Base-by-base conservation (phyloP, 2,888 invertebrate species). In the Caenorhabditis sinica region DNA sequence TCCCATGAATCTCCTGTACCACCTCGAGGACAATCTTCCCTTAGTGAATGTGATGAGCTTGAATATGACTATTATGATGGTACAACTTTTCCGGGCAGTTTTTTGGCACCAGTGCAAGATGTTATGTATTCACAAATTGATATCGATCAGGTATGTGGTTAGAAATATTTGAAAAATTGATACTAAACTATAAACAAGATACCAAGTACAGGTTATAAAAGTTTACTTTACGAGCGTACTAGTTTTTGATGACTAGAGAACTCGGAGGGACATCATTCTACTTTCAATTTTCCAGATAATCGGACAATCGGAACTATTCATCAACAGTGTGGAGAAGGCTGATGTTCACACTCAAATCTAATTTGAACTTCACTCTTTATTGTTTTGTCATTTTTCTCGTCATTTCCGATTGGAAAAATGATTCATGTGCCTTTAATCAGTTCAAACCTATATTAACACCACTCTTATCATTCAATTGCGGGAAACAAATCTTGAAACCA, bases 41-140 rank as follows among this genome's bases (percentile, higher is more conserved):
- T 86, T 2, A 86, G 84, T 40, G 86, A 85, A 63, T 87, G 83
- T 23, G 86, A 88, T 56, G 90, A 90, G 45, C 75, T 90, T 40
- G 90, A 90, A 74, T 90, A 90, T 72, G 90, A 90, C 53, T 87
- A 90, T 76, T 90, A 90, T 71, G 90, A 90, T 45, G 89, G 87
- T 13, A 88, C 89, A 20, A 83, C 85, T 1, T 85, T 90, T 45
- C 90, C 90, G 6, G 90, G 90, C 11, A 87, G 87, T 53, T 82
- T 90, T 17, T 75, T 90, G 33, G 86, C 87, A 28, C 90, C 90
- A 40, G 81, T 83, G 33, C 73, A 74, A 68, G 87, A 86, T 61
- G 83, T 83, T n/a, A 86, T 89, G 68, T 83, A 86, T 53, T 88
- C 90, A 23, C 89, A 90, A 56, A 91, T 91, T 68, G 91, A 91